Conservation (phyloP, 2,888 invertebrate genomes). For the Atethmia centrago region DNA sequence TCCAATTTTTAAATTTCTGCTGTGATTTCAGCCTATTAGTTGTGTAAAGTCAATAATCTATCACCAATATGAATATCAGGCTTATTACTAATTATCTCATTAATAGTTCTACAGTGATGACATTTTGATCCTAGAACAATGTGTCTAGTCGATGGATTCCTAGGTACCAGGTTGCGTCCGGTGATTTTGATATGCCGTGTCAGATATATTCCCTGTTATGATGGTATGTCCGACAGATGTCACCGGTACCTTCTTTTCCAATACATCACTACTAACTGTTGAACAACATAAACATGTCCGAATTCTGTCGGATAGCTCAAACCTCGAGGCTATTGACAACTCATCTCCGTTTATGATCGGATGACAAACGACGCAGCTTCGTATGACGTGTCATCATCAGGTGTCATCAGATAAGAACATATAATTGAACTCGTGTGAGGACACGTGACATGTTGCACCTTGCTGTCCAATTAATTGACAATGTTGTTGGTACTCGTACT, state of each 20-base stretch:
- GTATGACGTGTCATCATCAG: constrained; percentile 5
- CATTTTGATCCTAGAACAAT: neutral
- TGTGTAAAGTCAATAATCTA: neutral
- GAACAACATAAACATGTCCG: neutral
- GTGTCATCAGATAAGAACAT: neutral
- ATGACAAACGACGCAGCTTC: constrained; percentile 7
- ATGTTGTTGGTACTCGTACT: neutral
- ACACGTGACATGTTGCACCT: neutral
- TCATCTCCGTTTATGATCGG: constrained; percentile 32
- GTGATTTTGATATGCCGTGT: too few relatives aligned
- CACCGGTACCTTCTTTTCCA: neutral
- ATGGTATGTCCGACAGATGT: neutral
- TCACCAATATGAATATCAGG: neutral
- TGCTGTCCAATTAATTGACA: neutral
- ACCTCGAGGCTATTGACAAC: constrained; percentile 11
- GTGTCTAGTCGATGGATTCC: neutral
- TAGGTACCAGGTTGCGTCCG: neutral
- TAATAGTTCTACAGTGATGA: neutral
- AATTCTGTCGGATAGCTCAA: neutral
- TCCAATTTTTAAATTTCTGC: neutral
- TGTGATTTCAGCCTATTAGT: neutral
- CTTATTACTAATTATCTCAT: neutral
- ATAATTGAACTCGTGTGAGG: neutral
- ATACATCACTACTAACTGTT: neutral
- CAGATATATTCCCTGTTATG: neutral